These are phyloP conservation scores for Siniperca undulata DNA, from an alignment of 2,797 vertebrate genomes.

Conservation along the genomic window DNA sequence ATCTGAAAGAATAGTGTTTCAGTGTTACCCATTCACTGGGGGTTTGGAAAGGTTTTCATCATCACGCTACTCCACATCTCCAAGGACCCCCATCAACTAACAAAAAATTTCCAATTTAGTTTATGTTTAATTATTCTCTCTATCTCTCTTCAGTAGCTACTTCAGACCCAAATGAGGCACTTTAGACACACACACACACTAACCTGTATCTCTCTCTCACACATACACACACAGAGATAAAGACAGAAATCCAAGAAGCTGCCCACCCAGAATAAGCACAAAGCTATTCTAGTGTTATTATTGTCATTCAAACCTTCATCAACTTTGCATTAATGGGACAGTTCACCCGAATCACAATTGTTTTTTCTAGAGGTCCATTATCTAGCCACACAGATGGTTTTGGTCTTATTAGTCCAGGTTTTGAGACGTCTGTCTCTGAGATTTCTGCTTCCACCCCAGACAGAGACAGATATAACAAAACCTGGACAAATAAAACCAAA, in stretches of 20 bases:
- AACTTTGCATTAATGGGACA: not conserved
- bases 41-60: conserved; percentile 64
- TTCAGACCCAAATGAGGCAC: conserved; percentile 31
- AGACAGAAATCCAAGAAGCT: not conserved
- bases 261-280: not conserved
- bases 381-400: not conserved
- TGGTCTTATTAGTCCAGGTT: not conserved
- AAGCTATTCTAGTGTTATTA: not conserved
- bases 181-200: conserved; percentile 14
- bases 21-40: conserved; percentile 38
- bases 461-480: not conserved
- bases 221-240: conserved; percentile 1
- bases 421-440: not conserved
- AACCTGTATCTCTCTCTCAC: not conserved
- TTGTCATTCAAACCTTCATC: conserved; percentile 9
- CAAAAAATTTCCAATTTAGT: conserved; percentile 42
- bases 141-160: conserved; percentile 38
- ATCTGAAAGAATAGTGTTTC: conserved; percentile 46
- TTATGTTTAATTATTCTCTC: conserved; percentile 63
- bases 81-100: conserved; percentile 32
- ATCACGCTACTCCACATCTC: conserved; percentile 40
- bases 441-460: no score
- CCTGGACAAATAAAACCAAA: not conserved
- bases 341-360: not conserved
- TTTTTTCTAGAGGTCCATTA: not conserved